Conservation (phyloP, 2,797 vertebrate genomes). For the Chelon auratus region DNA sequence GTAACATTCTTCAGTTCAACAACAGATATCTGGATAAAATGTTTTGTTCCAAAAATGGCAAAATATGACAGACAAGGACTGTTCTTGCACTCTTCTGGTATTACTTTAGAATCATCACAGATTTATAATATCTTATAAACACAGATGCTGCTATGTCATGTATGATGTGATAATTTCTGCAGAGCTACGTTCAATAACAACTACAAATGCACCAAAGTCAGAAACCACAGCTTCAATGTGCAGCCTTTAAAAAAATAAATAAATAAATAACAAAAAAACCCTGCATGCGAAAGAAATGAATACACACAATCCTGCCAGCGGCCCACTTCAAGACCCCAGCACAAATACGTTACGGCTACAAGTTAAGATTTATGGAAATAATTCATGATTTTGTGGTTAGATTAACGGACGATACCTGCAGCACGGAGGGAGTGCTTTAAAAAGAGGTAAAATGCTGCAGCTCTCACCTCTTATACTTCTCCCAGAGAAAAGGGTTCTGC, state of each 20-base stretch:
- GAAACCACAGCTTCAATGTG: constrained; percentile 22
- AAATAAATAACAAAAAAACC: constrained; percentile 13
- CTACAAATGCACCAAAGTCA: constrained; percentile 6
- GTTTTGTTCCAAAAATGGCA: background rate
- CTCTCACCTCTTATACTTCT: constrained; percentile 96
- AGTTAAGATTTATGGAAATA: constrained; percentile 1
- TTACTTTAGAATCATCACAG: background rate
- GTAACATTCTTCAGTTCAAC: constrained; percentile 9
- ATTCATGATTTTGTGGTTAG: background rate
- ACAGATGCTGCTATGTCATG: background rate
- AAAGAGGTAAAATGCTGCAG: background rate
- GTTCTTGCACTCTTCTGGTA: background rate
- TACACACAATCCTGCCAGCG: background rate
- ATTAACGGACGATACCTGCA: background rate
- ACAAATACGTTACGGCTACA: background rate
- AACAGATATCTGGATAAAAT: constrained; percentile 22
- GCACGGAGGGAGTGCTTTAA: background rate
- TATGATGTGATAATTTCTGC: constrained; percentile 12
- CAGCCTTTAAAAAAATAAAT: constrained; percentile 3
- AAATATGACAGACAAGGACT: background rate
- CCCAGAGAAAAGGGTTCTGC: constrained; percentile 99
- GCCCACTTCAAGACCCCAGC: background rate
- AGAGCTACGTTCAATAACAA: constrained; percentile 2
- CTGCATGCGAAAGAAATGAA: constrained; percentile 1
- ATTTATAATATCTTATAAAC: constrained; percentile 3